These are phyloP conservation scores for Sogatella furcifera DNA, from an alignment of 1,140 invertebrate species.

Conservation along the genomic window DNA sequence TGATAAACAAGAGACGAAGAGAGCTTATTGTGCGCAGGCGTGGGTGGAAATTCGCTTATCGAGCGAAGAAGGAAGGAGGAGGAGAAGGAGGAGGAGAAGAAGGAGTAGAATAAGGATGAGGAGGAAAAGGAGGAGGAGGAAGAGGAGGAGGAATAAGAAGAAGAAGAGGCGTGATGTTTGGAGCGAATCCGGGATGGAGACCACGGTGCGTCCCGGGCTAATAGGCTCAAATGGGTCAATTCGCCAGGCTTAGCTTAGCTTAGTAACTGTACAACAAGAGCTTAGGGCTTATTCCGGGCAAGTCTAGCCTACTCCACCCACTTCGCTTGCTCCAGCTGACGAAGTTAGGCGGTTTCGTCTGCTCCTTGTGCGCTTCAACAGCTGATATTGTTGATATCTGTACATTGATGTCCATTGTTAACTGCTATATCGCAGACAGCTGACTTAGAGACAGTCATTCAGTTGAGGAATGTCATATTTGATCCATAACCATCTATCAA, in stretches of 20 bases:
- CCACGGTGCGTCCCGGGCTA: not conserved
- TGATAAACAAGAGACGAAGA: not conserved
- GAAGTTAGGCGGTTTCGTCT: no score
- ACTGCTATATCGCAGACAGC: no score
- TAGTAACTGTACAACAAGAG: not conserved
- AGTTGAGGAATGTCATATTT: no score
- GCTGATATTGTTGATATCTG: no score
- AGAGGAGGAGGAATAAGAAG: not conserved
- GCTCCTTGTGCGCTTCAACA: no score
- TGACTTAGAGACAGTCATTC: no score
- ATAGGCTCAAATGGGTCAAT: not conserved
- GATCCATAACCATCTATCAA: no score
- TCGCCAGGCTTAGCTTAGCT: not conserved
- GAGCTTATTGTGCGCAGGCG: constrained; percentile 2
- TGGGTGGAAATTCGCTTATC: not conserved
- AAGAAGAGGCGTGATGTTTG: no score
- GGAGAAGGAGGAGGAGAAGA: not conserved
- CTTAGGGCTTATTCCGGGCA: no score
- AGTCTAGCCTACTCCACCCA: no score
- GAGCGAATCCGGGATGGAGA: not conserved
- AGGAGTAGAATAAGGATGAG: not conserved
- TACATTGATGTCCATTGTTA: no score
- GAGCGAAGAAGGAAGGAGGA: not conserved
- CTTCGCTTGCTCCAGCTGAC: no score
- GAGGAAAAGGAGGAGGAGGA: not conserved